These are phyloP conservation scores for Podabrus alpinus DNA, from an alignment of 2,888 invertebrate species.

Conservation along the genomic window DNA sequence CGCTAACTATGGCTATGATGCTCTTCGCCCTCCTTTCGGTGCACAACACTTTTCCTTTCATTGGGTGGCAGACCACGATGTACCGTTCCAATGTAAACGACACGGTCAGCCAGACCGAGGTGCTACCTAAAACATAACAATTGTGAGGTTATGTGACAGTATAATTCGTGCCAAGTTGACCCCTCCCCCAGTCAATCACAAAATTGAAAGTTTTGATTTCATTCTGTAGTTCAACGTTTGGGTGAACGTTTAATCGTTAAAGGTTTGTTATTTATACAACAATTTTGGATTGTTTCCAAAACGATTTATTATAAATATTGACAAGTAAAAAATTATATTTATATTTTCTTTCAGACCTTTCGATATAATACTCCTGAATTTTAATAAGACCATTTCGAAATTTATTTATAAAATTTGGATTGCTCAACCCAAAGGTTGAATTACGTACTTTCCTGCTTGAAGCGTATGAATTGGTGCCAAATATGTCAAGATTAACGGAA, in stretches of 20 bases:
- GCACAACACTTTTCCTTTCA: constrained; percentile 70
- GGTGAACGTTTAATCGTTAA: background rate
- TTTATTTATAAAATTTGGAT: background rate
- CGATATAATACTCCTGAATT: background rate
- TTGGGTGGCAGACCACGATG: constrained; percentile 75
- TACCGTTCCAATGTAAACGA: constrained; percentile 78
- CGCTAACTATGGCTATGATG: constrained; percentile 63
- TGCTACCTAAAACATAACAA: constrained; percentile 57
- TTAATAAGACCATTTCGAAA: background rate
- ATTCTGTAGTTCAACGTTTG: background rate
- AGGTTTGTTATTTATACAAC: background rate
- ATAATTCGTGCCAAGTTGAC: background rate
- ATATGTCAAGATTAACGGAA: background rate
- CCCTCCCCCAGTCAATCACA: background rate
- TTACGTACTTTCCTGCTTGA: background rate
- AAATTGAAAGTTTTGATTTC: background rate
- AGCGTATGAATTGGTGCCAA: background rate
- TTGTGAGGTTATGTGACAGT: background rate
- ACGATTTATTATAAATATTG: constrained; percentile 14
- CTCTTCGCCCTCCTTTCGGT: constrained; percentile 71
- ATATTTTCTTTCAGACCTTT: background rate
- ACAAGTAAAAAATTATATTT: constrained; percentile 5
- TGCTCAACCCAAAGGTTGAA: background rate
- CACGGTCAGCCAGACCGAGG: constrained; percentile 75
- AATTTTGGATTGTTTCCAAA: constrained; percentile 6